Base-by-base conservation (phyloP, 2,113 vertebrate species). In the Oreochromis spilurus region DNA sequence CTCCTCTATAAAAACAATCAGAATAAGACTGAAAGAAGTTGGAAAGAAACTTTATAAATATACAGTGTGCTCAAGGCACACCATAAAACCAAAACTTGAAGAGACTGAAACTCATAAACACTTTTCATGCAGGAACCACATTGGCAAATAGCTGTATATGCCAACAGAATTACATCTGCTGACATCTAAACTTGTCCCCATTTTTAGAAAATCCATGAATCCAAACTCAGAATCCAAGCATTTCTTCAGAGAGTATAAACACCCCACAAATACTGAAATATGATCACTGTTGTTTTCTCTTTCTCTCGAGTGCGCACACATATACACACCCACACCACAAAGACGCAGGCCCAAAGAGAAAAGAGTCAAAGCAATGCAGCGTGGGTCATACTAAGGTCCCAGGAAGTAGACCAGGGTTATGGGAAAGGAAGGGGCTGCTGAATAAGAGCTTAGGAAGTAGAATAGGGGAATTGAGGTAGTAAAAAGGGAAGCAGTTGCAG, bases 351-450 rank as follows among this genome's bases (percentile, higher is more conserved):
- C 79, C 57, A 89, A 85, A 79, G 70, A 84, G 45, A 84, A 81
- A 87, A 36, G 79, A 84, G 62, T 89, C 53, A 62, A 72, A 90
- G 81, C 65, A 55, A 78, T 83, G 85, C 31, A 24, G 79, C 62
- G 62, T 8, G 13, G 90, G 92, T 95, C 93, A 90, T 45, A 83
- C 80, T 82, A 84, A 90, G 92, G 93, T 91, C 89, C 82, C 48
- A 77, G 81, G 78, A 84, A 89, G 85, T 83, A 90, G 85, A 87
- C 45, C 57, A 84, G 89, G 94, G 91, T 95, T 95, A 88, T 95
- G 94, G 91, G 94, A 95, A 95, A 93, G 91, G 91, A 88, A 92
- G 84, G 84, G 89, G 83, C 89, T 72, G 43, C 81, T 50, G 83
- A 92, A 87, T 90, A 31, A 19, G 79, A 85, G 67, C 84, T 55